phyloP scores from a whole-genome alignment of 2,113 vertebrate species.

The Merops nubicus region DNA sequence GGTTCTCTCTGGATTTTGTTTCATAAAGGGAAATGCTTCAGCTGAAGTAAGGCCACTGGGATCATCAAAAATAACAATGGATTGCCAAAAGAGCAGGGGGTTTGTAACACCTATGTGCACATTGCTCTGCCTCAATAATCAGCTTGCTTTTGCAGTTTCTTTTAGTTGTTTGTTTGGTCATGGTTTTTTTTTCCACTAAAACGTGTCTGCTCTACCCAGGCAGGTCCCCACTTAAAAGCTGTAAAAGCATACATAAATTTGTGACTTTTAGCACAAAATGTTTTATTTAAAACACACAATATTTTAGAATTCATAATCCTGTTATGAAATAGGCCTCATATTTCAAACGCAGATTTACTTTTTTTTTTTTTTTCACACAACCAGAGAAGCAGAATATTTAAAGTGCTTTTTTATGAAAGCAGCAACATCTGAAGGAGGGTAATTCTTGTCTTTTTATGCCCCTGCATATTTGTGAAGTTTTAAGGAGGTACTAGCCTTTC shows the following conservation, averaged over 20 bases:
- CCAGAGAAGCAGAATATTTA: constrained; percentile 24
- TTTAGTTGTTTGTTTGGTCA: neutral
- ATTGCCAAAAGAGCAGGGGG: neutral
- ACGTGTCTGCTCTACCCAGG: neutral
- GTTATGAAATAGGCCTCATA: constrained; percentile 23
- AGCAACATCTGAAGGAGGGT: constrained; percentile 60
- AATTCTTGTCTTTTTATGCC: constrained; percentile 56
- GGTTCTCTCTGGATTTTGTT: neutral
- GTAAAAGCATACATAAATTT: neutral
- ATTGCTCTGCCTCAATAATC: neutral
- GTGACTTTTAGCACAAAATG: neutral
- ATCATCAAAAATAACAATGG: neutral
- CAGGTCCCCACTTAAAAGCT: neutral
- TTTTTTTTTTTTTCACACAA: neutral
- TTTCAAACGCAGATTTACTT: constrained; percentile 39
- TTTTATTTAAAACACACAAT: constrained; percentile 5
- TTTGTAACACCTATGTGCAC: neutral
- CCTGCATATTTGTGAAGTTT: constrained; percentile 41
- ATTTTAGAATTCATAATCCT: constrained; percentile 25
- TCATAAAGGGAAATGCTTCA: neutral
- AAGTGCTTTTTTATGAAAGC: constrained; percentile 36
- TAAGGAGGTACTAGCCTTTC: constrained; percentile 42
- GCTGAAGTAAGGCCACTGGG: neutral
- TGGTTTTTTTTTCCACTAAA: neutral
- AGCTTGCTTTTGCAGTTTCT: neutral